These are phyloP conservation scores for Salvelinus sp. DNA, from an alignment of 2,113 vertebrate genomes.

Conservation along the genomic window DNA sequence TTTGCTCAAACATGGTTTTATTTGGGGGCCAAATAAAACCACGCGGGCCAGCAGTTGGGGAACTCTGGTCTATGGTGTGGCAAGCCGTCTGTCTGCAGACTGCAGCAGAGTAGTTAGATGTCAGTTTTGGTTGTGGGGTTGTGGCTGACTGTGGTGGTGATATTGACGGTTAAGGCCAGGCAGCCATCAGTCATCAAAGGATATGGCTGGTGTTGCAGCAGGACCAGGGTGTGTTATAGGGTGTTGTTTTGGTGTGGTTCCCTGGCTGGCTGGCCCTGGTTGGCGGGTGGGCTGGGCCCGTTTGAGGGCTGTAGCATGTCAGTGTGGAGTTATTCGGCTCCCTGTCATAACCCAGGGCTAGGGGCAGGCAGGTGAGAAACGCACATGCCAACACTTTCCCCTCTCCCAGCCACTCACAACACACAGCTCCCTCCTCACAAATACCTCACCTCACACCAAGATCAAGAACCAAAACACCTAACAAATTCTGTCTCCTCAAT, in stretches of 20 bases:
- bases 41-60: too few species aligned
- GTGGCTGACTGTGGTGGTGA: too few species aligned
- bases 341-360: not conserved
- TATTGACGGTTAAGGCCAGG: too few species aligned
- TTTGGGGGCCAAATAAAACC: too few species aligned
- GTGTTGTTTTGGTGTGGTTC: not conserved
- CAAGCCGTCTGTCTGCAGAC: too few species aligned
- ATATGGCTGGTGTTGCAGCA: not conserved
- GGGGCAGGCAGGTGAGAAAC: conserved; percentile 4
- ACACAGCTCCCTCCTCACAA: not conserved
- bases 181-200: not conserved
- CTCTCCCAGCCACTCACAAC: not conserved
- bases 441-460: conserved; percentile 22
- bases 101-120: too few species aligned
- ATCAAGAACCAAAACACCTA: too few species aligned
- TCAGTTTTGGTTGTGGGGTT: too few species aligned
- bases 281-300: not conserved
- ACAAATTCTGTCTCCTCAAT: too few species aligned
- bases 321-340: not conserved
- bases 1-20: too few species aligned
- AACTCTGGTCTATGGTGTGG: too few species aligned
- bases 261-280: not conserved
- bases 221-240: not conserved
- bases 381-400: not conserved
- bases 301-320: not conserved